Evolutionary conservation across 2,888 invertebrate genomes (phyloP).

Genomic region (Allolobophora icterica): DNA sequence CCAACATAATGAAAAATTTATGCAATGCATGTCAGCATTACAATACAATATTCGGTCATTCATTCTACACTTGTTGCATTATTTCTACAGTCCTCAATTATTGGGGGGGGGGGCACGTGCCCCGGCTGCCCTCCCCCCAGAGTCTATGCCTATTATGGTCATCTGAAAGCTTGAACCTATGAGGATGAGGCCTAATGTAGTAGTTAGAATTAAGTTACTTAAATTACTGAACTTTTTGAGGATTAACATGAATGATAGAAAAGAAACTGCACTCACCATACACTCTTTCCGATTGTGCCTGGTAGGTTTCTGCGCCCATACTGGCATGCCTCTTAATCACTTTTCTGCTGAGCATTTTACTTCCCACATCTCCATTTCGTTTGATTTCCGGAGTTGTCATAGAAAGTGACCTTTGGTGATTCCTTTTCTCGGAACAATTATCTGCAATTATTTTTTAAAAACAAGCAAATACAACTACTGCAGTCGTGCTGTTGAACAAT

Average conservation of each 20-base stretch:
- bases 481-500: background rate
- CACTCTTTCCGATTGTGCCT: background rate
- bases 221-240: no score
- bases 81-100: no score
- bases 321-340: slow-evolving; percentile 20
- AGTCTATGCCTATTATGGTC: no score
- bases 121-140: no score
- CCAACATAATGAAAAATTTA: no score
- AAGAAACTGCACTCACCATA: background rate
- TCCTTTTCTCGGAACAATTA: background rate
- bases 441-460: background rate
- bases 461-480: background rate
- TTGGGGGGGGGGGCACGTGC: no score
- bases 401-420: slow-evolving; percentile 5
- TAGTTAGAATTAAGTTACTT: no score
- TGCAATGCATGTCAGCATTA: no score
- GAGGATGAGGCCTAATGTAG: no score
- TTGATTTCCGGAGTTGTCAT: slow-evolving; percentile 11
- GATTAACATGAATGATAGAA: background rate
- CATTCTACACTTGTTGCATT: no score
- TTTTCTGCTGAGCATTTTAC: slow-evolving; percentile 25
- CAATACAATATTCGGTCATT: no score
- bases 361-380: background rate
- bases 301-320: slow-evolving; percentile 22
- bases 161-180: no score